Conservation (phyloP, 2,113 vertebrate genomes). For the Pipra filicauda region DNA sequence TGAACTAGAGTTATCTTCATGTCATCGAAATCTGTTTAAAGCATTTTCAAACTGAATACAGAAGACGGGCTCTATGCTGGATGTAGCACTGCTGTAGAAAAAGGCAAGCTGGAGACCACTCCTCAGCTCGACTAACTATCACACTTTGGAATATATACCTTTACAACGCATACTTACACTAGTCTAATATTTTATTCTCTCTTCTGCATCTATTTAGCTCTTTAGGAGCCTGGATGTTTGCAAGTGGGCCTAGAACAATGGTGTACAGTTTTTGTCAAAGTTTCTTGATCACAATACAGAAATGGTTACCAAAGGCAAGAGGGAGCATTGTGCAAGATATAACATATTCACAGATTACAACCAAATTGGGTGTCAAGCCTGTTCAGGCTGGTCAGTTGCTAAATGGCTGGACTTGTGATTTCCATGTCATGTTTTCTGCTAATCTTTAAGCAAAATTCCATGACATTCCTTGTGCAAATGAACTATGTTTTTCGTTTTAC, state of each 20-base stretch:
- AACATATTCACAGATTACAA: neutral
- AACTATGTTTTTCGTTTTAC: neutral
- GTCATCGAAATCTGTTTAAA: neutral
- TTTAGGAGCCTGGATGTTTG: neutral
- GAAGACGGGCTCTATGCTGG: neutral
- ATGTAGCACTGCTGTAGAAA: neutral
- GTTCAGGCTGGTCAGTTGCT: neutral
- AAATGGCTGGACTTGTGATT: neutral
- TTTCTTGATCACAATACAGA: neutral
- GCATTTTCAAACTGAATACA: neutral
- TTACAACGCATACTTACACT: neutral
- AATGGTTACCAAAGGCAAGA: neutral
- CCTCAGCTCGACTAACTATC: neutral
- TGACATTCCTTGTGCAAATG: neutral
- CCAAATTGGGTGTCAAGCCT: neutral
- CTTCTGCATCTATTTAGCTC: neutral
- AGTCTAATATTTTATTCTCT: neutral
- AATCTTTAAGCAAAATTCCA: constrained; percentile 10
- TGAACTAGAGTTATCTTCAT: neutral
- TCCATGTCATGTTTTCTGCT: neutral
- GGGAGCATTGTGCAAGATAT: neutral
- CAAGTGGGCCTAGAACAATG: neutral
- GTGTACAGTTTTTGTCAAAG: neutral
- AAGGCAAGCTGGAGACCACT: neutral
- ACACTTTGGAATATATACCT: neutral